Evolutionary conservation across 2,797 vertebrate genomes (phyloP), one percentile per base, ranked within the genome.

Genomic region (Semaprochilodus insignis): DNA sequence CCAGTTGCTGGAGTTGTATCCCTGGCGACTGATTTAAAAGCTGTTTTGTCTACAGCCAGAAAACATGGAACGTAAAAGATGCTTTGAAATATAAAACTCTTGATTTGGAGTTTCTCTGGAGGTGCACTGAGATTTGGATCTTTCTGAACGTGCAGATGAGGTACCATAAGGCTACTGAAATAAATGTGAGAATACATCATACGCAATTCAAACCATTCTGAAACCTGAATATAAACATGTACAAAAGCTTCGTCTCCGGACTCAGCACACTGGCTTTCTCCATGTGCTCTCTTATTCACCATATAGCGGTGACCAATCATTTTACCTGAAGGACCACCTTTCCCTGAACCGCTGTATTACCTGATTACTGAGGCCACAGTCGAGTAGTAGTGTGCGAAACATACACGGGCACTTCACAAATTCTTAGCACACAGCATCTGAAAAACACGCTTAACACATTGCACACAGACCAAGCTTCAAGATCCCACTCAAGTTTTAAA

Each of bases 361-460:
- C 93, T 92, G 92, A 94, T 91, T 82, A 81, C 85, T 87, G 89
- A 89, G 91, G 88, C 88, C 83, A 89, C 85, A 85, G 88, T 92
- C 88, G 88, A 91, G 85, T 87, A 89, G 85, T 66, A 74, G 76
- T 81, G 85, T 91, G 91, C 86, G 86, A 91, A 77, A 81, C 77
- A 71, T 82, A 81, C 83, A 85, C 13, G 82, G 86, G 81, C 87
- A 88, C 87, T 88, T 90, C 52, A 85, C 76, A 84, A 89, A 84
- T 87, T 89, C 82, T 90, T 71, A 88, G 87, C 85, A 91, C 86
- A 81, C 81, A 86, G 83, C 86, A 77, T 74, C 55, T 79, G 79
- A 82, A 87, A 78, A 88, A 81, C 63, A 85, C 76, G 77, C 73
- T 87, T 70, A 88, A 85, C 34, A 91, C 85, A 91, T 89, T 88